phyloP scores from a whole-genome alignment of 2,888 invertebrate genomes.

The Malthinus seriepunctatus region DNA sequence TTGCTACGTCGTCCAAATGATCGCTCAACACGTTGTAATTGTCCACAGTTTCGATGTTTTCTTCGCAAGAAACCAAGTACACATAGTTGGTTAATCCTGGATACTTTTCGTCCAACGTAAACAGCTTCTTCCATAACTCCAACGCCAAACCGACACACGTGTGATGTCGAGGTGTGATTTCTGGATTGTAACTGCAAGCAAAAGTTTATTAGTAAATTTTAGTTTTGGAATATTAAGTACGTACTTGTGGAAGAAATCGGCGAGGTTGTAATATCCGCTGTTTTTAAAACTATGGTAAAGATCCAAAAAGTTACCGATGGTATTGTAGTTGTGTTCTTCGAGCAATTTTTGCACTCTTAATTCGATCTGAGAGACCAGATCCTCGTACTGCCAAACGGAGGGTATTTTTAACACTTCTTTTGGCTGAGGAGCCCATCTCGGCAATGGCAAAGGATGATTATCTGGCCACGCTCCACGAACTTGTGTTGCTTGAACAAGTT shows the following conservation, averaged over 20 bases:
- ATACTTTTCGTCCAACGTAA: conserved; percentile 64
- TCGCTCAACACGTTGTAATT: conserved; percentile 64
- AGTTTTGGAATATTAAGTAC: not conserved
- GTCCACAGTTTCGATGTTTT: conserved; percentile 68
- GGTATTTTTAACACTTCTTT: conserved; percentile 58
- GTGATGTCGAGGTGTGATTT: conserved; percentile 76
- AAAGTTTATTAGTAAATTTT: not conserved
- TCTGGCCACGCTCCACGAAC: conserved; percentile 65
- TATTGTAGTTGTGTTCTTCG: conserved; percentile 86
- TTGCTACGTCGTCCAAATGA: conserved; percentile 61
- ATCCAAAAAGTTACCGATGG: conserved; percentile 80
- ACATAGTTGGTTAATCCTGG: conserved; percentile 69
- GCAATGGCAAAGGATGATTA: conserved; percentile 74
- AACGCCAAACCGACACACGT: conserved; percentile 89
- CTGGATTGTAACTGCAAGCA: conserved; percentile 67
- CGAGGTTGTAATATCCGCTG: conserved; percentile 66
- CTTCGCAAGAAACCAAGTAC: conserved; percentile 85
- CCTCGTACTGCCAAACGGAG: conserved; percentile 72
- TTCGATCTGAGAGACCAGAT: conserved; percentile 78
- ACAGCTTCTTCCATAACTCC: conserved; percentile 72
- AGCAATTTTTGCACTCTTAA: conserved; percentile 77
- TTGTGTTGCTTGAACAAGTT: conserved; percentile 48
- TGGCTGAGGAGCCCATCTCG: conserved; percentile 66
- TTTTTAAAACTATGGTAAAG: conserved; percentile 68
- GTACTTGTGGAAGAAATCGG: conserved; percentile 69